Evolutionary conservation across 2,113 vertebrate species (phyloP).

Genomic region (Platysteira castanea): DNA sequence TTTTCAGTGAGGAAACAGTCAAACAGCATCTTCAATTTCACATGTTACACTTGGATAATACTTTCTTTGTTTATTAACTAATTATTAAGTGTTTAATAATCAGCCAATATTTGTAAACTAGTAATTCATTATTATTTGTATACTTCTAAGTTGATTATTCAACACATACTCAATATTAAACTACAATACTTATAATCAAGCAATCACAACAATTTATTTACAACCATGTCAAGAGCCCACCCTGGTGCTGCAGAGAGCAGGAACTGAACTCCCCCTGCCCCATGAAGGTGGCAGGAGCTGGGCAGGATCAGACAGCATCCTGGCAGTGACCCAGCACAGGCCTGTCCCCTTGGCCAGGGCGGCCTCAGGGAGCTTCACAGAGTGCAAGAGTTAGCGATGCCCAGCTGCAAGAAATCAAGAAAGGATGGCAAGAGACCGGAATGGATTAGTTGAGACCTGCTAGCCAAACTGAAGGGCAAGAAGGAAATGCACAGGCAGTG

Average conservation of each 20-base stretch:
- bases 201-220: not conserved
- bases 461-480: not conserved
- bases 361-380: not conserved
- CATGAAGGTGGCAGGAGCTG: not conserved
- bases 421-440: fast-evolving
- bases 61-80: not conserved
- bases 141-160: not conserved
- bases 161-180: not conserved
- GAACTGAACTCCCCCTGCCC: not conserved
- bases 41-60: not conserved
- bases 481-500: not conserved
- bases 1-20: not conserved
- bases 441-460: not conserved
- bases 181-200: not conserved
- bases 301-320: not conserved
- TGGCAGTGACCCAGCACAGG: not conserved
- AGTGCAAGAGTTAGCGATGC: not conserved
- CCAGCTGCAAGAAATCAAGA: not conserved
- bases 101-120: not conserved
- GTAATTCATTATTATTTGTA: not conserved
- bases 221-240: not conserved
- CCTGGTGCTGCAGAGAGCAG: not conserved
- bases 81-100: not conserved
- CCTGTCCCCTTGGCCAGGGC: not conserved
- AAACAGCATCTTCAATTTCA: not conserved